Evolutionary conservation across 2,888 invertebrate species (phyloP), one percentile per base, ranked within the genome.

Genomic region (Drepanosiphum platanoidis): DNA sequence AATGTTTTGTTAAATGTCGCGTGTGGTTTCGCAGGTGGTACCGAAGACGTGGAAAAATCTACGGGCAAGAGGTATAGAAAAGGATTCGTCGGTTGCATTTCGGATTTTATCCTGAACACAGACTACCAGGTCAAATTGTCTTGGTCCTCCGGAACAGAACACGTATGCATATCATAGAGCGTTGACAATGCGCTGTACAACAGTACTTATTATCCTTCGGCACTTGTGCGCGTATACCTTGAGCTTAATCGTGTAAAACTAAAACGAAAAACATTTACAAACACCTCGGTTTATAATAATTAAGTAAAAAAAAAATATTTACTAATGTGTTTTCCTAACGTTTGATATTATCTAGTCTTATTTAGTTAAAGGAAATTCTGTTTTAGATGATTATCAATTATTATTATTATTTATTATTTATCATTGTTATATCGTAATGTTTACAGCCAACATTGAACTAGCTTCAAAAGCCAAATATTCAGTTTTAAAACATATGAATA

Each of bases 41-140:
- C 95, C 89, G 94, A 95, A 81, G 93, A 95, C 88, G 93, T 95
- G 89, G 92, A 93, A 87, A 91, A 92, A 88, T 93, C 93, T 88
- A 93, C 94, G 5, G 92, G 92, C 88, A 93, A 93, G 82, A 93
- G 93, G 89, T 96, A 95, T 90, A 91, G 91, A 81, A 92, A 92
- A 87, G 96, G 96, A 46, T 92, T 96, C 87, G 91, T 93, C 66
- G 96, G 96, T 58, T 96, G 96, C 90, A 93, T 96, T 88, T 94
- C 95, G 70, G 95, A 95, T 90, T 92, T 96, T 88, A 93, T 94
- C 1, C 91, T 96, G 78, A 95, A 94, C 87, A 94, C 95, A 22
- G 95, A 96, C 90, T 94, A 93, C 89, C 93, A 94, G 88, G 93
- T 96, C 74, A 89, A 90, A 86, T 89, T 92, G 74, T 87, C 88